phyloP scores from a whole-genome alignment of 2,888 invertebrate species.

The Digitonthophagus gazella region DNA sequence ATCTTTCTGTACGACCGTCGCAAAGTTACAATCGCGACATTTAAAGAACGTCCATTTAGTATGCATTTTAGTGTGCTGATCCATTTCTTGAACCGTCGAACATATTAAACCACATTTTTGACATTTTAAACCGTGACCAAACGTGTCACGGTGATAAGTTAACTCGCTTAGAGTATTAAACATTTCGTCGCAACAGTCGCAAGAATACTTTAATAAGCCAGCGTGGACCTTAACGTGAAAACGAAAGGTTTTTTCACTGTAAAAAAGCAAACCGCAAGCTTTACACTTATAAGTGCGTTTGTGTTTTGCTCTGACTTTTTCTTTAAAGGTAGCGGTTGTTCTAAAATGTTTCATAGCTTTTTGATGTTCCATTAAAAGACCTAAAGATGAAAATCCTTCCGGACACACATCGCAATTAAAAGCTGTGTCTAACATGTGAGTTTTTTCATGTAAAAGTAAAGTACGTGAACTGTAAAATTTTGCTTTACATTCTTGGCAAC shows the following conservation, averaged over 20 bases:
- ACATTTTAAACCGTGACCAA: background rate
- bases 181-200: background rate
- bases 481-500: background rate
- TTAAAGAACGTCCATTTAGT: constrained; percentile 11
- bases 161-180: constrained; percentile 1
- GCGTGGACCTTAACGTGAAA: background rate
- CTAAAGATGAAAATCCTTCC: background rate
- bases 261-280: background rate
- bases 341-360: constrained; percentile 6
- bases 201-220: background rate
- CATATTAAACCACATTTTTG: background rate
- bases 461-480: constrained; percentile 3
- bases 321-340: background rate
- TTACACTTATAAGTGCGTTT: background rate
- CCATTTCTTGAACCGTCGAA: background rate
- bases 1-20: constrained; percentile 8
- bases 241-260: constrained; percentile 1
- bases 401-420: constrained; percentile 2
- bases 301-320: background rate
- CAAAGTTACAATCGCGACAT: constrained; percentile 4
- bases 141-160: background rate
- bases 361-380: constrained; percentile 5
- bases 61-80: constrained; percentile 8
- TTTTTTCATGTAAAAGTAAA: constrained; percentile 2
- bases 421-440: background rate